Conservation (phyloP, 2,888 invertebrate genomes). For the Spilarctia lutea region DNA sequence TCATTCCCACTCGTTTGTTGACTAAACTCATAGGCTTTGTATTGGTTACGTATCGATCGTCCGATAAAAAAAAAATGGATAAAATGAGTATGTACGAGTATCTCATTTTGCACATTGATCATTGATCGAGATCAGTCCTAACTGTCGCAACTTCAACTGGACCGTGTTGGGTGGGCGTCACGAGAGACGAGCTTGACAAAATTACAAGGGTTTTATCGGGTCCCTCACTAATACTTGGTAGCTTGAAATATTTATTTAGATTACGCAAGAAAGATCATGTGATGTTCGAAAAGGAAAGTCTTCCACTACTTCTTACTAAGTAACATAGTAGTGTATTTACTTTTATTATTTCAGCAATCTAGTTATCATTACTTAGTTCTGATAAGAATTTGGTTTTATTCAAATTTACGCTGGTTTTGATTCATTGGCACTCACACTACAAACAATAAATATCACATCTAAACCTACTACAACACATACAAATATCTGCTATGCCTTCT, state of each 20-base stretch:
- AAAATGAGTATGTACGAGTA: background rate
- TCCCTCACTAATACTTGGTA: background rate
- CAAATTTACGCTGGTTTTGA: no score
- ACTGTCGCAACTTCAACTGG: background rate
- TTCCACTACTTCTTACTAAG: background rate
- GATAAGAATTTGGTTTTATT: background rate
- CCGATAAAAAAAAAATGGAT: background rate
- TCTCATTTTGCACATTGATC: background rate
- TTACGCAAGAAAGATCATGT: background rate
- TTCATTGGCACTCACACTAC: no score
- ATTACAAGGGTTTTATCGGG: slow-evolving; percentile 1
- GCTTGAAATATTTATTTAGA: background rate
- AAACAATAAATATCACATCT: no score
- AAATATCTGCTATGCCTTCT: no score
- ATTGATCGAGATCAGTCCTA: background rate
- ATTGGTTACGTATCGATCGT: background rate
- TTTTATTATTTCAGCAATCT: background rate
- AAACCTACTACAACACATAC: no score
- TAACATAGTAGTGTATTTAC: background rate
- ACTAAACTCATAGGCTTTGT: background rate
- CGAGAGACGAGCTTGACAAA: background rate
- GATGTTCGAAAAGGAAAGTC: background rate
- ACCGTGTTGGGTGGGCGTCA: background rate
- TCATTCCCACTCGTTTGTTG: background rate
- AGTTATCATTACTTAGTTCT: background rate